These are phyloP conservation scores for Dicrostonyx torquatus DNA, from an alignment of 2,797 vertebrate genomes.

Conservation along the genomic window DNA sequence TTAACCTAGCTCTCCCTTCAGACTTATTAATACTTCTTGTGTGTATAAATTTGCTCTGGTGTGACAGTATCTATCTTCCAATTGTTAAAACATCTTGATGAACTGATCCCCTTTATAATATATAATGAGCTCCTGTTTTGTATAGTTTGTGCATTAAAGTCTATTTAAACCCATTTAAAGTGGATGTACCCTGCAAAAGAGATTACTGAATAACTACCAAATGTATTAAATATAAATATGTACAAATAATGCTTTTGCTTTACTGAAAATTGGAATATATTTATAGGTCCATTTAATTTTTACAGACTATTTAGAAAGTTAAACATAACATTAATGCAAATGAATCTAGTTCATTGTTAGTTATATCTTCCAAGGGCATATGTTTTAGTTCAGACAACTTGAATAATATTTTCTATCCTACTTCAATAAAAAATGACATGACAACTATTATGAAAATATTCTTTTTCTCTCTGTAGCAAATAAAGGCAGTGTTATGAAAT, in stretches of 20 bases:
- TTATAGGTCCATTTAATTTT: background rate
- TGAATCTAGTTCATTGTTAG: background rate
- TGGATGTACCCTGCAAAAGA: background rate
- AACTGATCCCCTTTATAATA: background rate
- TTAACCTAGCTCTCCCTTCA: background rate
- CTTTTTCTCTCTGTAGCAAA: constrained; percentile 14
- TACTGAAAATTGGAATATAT: background rate
- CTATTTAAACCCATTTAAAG: background rate
- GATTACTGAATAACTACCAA: background rate
- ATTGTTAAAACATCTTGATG: background rate
- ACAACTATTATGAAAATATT: background rate
- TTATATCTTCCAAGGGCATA: background rate
- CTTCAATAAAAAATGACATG: background rate
- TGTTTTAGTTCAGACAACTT: background rate
- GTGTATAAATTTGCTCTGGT: background rate
- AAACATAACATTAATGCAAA: background rate
- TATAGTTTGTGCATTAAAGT: background rate
- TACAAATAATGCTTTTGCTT: background rate
- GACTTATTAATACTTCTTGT: background rate
- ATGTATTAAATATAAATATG: background rate
- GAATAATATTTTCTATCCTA: constrained; percentile 35
- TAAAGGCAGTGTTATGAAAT: background rate
- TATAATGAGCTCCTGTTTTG: background rate
- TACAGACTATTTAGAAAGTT: constrained; percentile 18
- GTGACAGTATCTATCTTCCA: background rate